Conservation (phyloP, 1,140 invertebrate genomes). For the Atta cephalotes region DNA sequence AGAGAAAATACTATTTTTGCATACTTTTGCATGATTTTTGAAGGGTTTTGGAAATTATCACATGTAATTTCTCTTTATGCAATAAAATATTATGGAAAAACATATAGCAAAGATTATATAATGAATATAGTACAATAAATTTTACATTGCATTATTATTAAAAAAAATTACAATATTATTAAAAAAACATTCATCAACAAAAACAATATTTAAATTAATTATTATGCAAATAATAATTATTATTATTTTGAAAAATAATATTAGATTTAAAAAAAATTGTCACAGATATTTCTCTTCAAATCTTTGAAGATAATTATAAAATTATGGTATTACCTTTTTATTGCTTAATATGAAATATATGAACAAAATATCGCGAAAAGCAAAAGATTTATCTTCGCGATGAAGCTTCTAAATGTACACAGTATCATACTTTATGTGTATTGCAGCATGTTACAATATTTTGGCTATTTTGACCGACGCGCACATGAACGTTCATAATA, state of each 20-base stretch:
- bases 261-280: background rate
- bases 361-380: background rate
- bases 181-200: background rate
- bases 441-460: background rate
- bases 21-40: background rate
- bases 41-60: background rate
- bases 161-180: background rate
- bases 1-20: slow-evolving; percentile 13
- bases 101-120: background rate
- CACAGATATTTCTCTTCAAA: background rate
- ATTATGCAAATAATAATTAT: background rate
- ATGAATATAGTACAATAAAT: background rate
- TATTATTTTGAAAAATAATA: background rate
- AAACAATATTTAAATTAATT: background rate
- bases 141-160: background rate
- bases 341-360: background rate
- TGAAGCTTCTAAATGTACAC: slow-evolving; percentile 12
- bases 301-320: background rate
- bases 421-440: background rate
- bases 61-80: background rate
- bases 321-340: background rate
- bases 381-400: background rate
- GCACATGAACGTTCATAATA: slow-evolving; percentile 46
- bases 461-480: slow-evolving; percentile 36
- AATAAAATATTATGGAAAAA: slow-evolving; percentile 6